Base-by-base conservation (phyloP, 2,113 vertebrate species). In the Chamaea fasciata region DNA sequence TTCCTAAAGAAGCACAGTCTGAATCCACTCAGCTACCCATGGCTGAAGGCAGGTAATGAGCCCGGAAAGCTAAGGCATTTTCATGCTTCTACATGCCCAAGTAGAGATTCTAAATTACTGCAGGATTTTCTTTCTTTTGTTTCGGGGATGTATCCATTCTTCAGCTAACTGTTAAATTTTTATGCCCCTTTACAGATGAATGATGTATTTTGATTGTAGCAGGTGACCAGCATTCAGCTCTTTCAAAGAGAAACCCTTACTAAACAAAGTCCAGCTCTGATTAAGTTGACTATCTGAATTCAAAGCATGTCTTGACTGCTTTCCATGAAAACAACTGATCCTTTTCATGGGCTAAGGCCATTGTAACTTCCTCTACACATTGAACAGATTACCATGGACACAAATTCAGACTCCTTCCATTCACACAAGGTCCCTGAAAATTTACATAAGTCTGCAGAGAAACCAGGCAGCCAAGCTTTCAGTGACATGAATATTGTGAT, bases 331-430 rank as follows among this genome's bases (percentile, higher is more conserved):
- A 98, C 96, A 97, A 98, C 82, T 50, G 80, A 96, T 95, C 91
- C 96, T 98, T 98, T 97, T 97, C 96, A 97, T 88, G 96, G 95
- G 97, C 97, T 95, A 94, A 93, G 76, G 92, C 98, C 95, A 97
- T 95, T 95, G 94, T 97, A 97, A 97, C 98, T 98, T 98, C 97
- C 97, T 97, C 96, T 83, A 94, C 95, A 94, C 95, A 97, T 65
- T 89, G 46, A 97, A 87, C 62, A 96, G 95, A 98, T 98, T 97
- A 95, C 98, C 98, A 98, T 98, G 98, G 98, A 97, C 98, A 98
- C 98, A 97, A 97, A 95, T 94, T 97, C 93, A 77, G 59, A 83
- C 55, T 94, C 83, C 70, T 92, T 95, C 91, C 92, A 97, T 94
- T 95, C 92, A 96, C 83, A 93, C 69, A 78, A 52, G 62, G 62